Evolutionary conservation across 2,888 invertebrate species (phyloP).

Genomic region (Ectemnius continuus): DNA sequence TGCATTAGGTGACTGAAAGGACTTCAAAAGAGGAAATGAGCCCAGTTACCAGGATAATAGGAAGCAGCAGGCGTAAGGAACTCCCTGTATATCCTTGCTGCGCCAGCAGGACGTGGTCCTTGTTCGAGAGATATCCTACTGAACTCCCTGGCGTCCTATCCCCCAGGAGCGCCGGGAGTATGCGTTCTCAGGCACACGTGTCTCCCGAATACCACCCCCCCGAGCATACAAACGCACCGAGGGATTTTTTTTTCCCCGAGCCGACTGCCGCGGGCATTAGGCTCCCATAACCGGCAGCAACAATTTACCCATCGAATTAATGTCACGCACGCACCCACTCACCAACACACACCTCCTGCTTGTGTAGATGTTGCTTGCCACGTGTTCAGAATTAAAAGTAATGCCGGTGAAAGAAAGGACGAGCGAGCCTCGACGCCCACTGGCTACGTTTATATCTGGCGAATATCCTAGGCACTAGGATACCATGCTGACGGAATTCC

Average conservation of each 20-base stretch:
- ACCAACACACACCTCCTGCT: too few species aligned
- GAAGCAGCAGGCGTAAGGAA: conserved; percentile 31
- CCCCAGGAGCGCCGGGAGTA: conserved; percentile 42
- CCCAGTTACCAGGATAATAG: conserved; percentile 59
- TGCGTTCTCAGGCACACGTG: conserved; percentile 25
- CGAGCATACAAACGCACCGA: conserved; percentile 11
- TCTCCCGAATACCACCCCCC: conserved; percentile 5
- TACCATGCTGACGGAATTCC: conserved; percentile 52
- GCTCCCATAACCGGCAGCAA: conserved; percentile 34
- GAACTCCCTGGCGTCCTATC: conserved; percentile 57
- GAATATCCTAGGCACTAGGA: conserved; percentile 47
- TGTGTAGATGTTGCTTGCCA: not conserved
- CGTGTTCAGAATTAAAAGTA: not conserved
- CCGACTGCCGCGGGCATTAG: conserved; percentile 28
- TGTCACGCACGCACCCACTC: not conserved
- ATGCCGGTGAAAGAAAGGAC: not conserved
- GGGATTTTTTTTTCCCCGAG: conserved; percentile 27
- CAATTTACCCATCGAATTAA: not conserved
- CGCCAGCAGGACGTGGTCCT: conserved; percentile 12
- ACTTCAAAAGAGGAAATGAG: conserved; percentile 65
- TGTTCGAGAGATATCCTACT: conserved; percentile 42
- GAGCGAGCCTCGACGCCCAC: not conserved
- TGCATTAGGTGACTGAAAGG: conserved; percentile 32
- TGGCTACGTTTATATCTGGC: conserved; percentile 39
- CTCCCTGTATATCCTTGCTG: too few species aligned